Percentiles rank a stretch among this genome's conserved stretches.
Conservation (phyloP, 2,888 invertebrate genomes). For the Eupithecia centaureata region DNA sequence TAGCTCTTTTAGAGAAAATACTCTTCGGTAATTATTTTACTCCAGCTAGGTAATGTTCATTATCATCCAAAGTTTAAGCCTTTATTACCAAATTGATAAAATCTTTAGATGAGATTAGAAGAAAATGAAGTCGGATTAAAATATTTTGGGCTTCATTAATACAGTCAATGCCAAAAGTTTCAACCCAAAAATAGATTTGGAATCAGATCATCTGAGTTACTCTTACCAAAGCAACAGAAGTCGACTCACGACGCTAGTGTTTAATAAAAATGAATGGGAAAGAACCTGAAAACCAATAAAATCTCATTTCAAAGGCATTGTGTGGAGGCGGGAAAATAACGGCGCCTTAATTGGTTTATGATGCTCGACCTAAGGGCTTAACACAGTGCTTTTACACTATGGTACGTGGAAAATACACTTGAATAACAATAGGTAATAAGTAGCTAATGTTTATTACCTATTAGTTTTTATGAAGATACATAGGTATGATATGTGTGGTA, state of each 20-base stretch:
- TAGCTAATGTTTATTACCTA: not conserved
- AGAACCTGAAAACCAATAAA: constrained; percentile 13
- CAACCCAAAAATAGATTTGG: not conserved
- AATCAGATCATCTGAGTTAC: not conserved
- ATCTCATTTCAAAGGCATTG: constrained; percentile 11
- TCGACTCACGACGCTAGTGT: not conserved
- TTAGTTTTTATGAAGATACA: too few relatives aligned
- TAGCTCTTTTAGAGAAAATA: not conserved
- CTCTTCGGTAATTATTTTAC: not conserved
- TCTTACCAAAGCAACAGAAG: not conserved
- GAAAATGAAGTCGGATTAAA: constrained; percentile 64
- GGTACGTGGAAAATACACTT: not conserved
- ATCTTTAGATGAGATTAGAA: constrained; percentile 51
- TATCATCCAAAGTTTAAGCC: not conserved
- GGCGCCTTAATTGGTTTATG: constrained; percentile 10
- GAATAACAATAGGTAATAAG: not conserved
- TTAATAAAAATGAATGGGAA: constrained; percentile 21
- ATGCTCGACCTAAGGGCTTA: constrained; percentile 3
- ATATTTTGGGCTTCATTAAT: constrained; percentile 66
- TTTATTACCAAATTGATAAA: constrained; percentile 4
- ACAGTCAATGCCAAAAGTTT: constrained; percentile 42
- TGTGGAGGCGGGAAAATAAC: constrained; percentile 13
- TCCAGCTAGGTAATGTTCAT: not conserved
- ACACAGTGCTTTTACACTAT: not conserved
- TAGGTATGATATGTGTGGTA: not conserved